Percentiles rank a stretch among this genome's conserved stretches.
phyloP scores from a whole-genome alignment of 2,888 invertebrate species.

The Drosophila rellima region DNA sequence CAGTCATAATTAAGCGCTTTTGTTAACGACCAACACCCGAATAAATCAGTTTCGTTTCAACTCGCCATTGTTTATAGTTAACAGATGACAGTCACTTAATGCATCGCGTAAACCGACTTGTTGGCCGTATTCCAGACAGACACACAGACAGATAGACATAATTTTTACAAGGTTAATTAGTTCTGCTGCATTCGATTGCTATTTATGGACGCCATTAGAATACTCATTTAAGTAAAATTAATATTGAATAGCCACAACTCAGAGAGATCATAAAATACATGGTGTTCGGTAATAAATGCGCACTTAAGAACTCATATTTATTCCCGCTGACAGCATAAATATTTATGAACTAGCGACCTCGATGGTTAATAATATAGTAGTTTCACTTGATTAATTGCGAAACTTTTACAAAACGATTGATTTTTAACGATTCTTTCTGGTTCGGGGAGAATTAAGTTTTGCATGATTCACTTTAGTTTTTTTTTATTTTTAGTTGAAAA shows the following conservation, averaged over 20 bases:
- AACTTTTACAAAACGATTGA: slow-evolving; percentile 44
- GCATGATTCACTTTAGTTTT: slow-evolving; percentile 4
- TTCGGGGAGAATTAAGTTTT: slow-evolving; percentile 21
- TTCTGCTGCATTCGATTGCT: slow-evolving; percentile 27
- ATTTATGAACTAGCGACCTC: slow-evolving; percentile 48
- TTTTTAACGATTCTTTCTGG: slow-evolving; percentile 42
- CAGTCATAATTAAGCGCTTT: slow-evolving; percentile 53
- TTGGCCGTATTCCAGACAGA: slow-evolving; percentile 16
- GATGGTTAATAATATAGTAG: slow-evolving; percentile 50
- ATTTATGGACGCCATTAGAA: slow-evolving; percentile 42
- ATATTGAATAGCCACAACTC: slow-evolving; percentile 56
- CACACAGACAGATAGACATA: slow-evolving; percentile 2
- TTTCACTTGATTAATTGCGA: slow-evolving; percentile 61
- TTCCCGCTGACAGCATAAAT: slow-evolving; percentile 60
- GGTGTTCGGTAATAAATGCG: slow-evolving; percentile 59
- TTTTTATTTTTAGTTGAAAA: slow-evolving; percentile 34
- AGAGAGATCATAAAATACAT: slow-evolving; percentile 43
- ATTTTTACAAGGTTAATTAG: slow-evolving; percentile 36
- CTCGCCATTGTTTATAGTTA: slow-evolving; percentile 29
- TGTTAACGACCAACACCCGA: slow-evolving; percentile 17
- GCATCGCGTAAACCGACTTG: slow-evolving; percentile 20
- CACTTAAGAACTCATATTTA: slow-evolving; percentile 56
- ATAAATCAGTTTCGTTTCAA: slow-evolving; percentile 39
- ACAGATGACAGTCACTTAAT: slow-evolving; percentile 27
- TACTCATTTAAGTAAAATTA: slow-evolving; percentile 55